Conservation (phyloP, 1,140 invertebrate species). For the Scaptomyza graminum region DNA sequence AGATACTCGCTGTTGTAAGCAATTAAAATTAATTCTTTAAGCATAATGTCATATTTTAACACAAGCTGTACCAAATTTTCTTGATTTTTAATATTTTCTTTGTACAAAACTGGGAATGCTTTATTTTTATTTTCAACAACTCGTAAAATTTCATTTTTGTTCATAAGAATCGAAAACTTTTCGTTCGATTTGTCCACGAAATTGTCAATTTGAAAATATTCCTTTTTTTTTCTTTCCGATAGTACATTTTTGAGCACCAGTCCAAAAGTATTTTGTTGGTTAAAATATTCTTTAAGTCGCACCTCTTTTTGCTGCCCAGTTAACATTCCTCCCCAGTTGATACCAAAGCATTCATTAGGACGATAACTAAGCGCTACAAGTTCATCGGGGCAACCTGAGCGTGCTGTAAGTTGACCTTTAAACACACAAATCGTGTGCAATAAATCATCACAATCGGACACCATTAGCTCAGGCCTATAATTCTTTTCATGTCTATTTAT, state of each 20-base stretch:
- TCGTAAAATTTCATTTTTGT: constrained; percentile 24
- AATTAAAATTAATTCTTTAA: constrained; percentile 54
- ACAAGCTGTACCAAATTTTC: constrained; percentile 51
- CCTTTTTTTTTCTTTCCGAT: not conserved
- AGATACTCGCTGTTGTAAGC: constrained; percentile 71
- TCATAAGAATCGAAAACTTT: constrained; percentile 38
- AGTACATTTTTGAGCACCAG: constrained; percentile 13
- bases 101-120: constrained; percentile 27
- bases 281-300: constrained; percentile 40
- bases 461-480: not conserved
- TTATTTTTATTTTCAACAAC: constrained; percentile 6
- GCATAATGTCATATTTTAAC: constrained; percentile 48
- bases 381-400: constrained; percentile 63
- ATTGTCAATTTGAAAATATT: constrained; percentile 33
- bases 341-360: constrained; percentile 54
- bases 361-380: constrained; percentile 56
- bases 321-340: constrained; percentile 22
- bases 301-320: not conserved
- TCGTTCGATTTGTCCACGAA: constrained; percentile 13
- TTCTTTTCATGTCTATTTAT: not conserved
- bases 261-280: constrained; percentile 39
- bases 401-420: constrained; percentile 45
- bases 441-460: constrained; percentile 40
- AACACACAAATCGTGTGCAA: constrained; percentile 67
- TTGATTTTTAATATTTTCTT: not conserved